These are phyloP conservation scores for Enteromius afrohamiltoni DNA, from an alignment of 2,797 vertebrate species.

Conservation along the genomic window DNA sequence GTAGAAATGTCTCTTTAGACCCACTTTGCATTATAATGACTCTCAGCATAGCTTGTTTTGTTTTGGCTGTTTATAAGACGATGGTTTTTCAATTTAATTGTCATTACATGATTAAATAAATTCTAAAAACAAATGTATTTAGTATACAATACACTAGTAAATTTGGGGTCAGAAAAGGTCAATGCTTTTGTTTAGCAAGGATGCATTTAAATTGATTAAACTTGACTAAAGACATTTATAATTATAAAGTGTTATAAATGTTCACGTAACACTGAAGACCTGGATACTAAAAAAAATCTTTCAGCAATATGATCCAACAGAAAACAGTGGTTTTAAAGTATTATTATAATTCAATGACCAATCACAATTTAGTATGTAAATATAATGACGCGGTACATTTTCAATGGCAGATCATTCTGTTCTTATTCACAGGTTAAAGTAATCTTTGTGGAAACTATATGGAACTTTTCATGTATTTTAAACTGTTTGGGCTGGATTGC, in stretches of 20 bases:
- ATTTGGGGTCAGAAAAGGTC: background rate
- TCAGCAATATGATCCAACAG: background rate
- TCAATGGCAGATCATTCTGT: background rate
- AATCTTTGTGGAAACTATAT: background rate
- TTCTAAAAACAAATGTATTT: background rate
- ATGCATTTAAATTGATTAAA: background rate
- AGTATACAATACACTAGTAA: background rate
- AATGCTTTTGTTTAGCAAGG: background rate
- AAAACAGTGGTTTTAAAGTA: background rate
- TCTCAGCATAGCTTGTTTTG: background rate
- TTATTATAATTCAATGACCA: background rate
- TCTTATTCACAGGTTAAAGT: background rate
- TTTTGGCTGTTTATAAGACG: background rate
- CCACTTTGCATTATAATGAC: background rate
- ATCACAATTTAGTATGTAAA: background rate
- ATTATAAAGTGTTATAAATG: background rate
- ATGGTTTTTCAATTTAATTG: background rate
- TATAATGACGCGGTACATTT: background rate
- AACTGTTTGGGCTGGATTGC: background rate
- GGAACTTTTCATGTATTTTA: background rate
- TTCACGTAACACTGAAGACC: background rate
- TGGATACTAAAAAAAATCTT: too few relatives aligned
- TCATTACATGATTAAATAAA: background rate
- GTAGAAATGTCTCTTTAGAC: background rate
- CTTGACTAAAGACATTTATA: background rate